phyloP scores from a whole-genome alignment of 1,140 invertebrate species.

The Cotesia typhae region DNA sequence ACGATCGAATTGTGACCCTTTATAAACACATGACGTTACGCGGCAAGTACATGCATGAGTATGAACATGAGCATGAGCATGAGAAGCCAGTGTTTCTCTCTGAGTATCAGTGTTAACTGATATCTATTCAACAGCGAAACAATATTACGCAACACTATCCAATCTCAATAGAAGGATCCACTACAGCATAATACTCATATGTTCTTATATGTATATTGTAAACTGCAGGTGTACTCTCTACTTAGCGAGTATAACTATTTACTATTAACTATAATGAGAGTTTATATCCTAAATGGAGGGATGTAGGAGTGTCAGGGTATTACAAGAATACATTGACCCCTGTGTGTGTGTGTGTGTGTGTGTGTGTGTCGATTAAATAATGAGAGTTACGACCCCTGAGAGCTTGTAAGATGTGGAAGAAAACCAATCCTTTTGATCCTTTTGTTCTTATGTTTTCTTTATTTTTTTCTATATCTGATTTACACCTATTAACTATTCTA shows the following conservation, averaged over 20 bases:
- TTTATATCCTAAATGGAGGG: too few relatives aligned
- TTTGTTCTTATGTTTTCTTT: neutral
- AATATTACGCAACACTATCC: too few relatives aligned
- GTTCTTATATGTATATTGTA: neutral
- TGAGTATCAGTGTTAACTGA: too few relatives aligned
- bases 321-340: conserved; percentile 11
- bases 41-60: neutral
- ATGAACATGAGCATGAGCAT: neutral
- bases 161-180: neutral
- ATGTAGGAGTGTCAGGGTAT: neutral
- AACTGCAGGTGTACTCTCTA: neutral
- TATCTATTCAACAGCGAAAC: too few relatives aligned
- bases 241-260: too few relatives aligned
- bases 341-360: neutral
- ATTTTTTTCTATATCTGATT: neutral
- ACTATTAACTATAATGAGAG: too few relatives aligned
- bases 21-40: conserved; percentile 33
- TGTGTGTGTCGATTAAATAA: conserved; percentile 9
- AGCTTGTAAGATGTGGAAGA: conserved; percentile 18
- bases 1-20: conserved; percentile 22
- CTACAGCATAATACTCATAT: neutral
- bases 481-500: neutral
- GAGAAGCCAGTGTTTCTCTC: neutral
- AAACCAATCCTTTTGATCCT: conserved; percentile 4
- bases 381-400: conserved; percentile 11